Evolutionary conservation across 2,888 invertebrate genomes (phyloP), one percentile per base, ranked within the genome.

Genomic region (Himalopsyche japonica): DNA sequence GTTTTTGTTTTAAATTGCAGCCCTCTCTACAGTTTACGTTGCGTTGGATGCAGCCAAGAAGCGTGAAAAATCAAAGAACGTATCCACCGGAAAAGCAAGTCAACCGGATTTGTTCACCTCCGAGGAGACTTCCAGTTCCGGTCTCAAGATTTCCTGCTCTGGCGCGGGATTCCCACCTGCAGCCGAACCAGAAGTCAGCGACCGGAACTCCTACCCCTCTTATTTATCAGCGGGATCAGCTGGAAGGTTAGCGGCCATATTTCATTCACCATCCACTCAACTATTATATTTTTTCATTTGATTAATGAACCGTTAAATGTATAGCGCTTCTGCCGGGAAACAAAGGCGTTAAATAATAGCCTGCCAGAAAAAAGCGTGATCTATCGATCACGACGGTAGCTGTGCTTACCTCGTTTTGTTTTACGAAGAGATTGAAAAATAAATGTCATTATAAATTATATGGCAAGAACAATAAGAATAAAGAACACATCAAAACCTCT

Each of bases 81-180:
- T 57, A 82, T 77, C 82, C 78, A 48, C 27, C 32, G 82, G 78
- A 82, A 78, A 82, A 77, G 78, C 78, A 82, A 78, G 78, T 78
- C 77, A 43, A 82, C 82, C 82, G 82, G 82, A 82, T 78, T 78
- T 78, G 37, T 37, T 78, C 78, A 78, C 82, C 78, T 82, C 57
- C 57, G n/a, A 57, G 20, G 24, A 57, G 57, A 57, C 57, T 20
- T 57, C 57, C 79, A 82, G 78, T 18, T 82, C 82, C 78, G 78
- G 82, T 15, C 82, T 37, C 78, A 48, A 79, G 37, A 48, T 77
- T 82, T 82, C 64, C 47, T 77, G 82, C 78, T 82, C 32, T 37
- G 20, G 57, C 57, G 20, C 7, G 7, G 57, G 20, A 24, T 20
- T 57, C 20, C 10, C 57, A 57, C 57, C 20, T 57, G 57, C 57